Percentiles rank a stretch among this genome's conserved stretches.
phyloP scores from a whole-genome alignment of 2,888 invertebrate genomes.

The Creontiades dilutus region DNA sequence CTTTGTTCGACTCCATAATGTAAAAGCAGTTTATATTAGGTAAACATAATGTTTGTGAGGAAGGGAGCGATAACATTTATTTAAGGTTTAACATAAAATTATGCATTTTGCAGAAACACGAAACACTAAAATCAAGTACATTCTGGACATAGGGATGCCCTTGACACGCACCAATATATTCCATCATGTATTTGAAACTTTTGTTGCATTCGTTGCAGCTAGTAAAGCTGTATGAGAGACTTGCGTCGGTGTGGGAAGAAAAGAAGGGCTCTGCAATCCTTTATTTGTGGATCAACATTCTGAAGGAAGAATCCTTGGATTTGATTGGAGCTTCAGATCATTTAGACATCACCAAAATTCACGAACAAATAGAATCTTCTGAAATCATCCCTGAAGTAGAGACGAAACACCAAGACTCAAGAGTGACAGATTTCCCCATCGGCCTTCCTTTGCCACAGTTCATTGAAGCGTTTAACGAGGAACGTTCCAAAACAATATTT shows the following conservation, averaged over 20 bases:
- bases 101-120: too few relatives aligned
- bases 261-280: slow-evolving; percentile 80
- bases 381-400: neutral
- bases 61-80: too few relatives aligned
- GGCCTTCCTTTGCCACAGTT: slow-evolving; percentile 71
- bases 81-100: too few relatives aligned
- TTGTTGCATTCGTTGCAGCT: too few relatives aligned
- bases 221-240: slow-evolving; percentile 79
- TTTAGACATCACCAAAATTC: slow-evolving; percentile 76
- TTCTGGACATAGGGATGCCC: too few relatives aligned
- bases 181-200: too few relatives aligned
- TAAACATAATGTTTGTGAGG: too few relatives aligned
- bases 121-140: too few relatives aligned
- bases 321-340: slow-evolving; percentile 77
- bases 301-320: slow-evolving; percentile 80
- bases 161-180: too few relatives aligned
- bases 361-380: neutral
- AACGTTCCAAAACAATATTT: slow-evolving; percentile 78
- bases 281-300: slow-evolving; percentile 81
- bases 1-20: too few relatives aligned
- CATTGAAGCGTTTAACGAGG: slow-evolving; percentile 77
- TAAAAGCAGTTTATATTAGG: too few relatives aligned
- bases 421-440: slow-evolving; percentile 17
- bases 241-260: slow-evolving; percentile 81
- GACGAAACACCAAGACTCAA: neutral